Evolutionary conservation across 2,797 vertebrate species (phyloP).

Genomic region (Salmo trutta): DNA sequence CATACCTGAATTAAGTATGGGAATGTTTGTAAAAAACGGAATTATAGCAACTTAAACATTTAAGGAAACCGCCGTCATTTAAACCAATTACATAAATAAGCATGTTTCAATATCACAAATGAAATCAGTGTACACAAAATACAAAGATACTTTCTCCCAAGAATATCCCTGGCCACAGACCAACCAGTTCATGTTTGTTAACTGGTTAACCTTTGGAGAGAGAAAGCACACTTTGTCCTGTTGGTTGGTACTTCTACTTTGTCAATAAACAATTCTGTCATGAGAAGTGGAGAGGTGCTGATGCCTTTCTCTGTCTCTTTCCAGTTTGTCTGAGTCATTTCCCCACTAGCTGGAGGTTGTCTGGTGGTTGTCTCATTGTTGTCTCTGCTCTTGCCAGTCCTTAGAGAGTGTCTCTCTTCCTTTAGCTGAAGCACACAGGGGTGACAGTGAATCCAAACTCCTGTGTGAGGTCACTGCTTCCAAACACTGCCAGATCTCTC

Average conservation of each 20-base stretch:
- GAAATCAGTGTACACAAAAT: conserved; percentile 54
- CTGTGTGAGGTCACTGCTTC: conserved; percentile 66
- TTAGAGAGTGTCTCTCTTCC: conserved; percentile 18
- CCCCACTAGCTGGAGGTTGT: not conserved
- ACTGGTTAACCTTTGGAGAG: conserved; percentile 2
- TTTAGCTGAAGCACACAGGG: conserved; percentile 82
- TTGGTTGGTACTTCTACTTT: conserved; percentile 20
- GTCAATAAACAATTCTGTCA: not conserved
- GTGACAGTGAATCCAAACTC: conserved; percentile 82
- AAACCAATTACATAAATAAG: conserved; percentile 56
- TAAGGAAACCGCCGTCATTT: not conserved
- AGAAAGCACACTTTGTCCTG: not conserved
- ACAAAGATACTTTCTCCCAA: conserved; percentile 31
- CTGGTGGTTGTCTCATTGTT: not conserved
- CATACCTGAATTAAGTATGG: conserved; percentile 37
- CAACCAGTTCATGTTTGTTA: conserved; percentile 3
- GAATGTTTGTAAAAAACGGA: conserved; percentile 28
- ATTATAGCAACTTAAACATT: not conserved
- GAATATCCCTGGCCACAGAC: conserved; percentile 24
- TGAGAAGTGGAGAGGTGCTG: not conserved
- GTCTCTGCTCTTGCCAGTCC: conserved; percentile 12
- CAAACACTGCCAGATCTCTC: conserved; percentile 80
- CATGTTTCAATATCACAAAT: conserved; percentile 36
- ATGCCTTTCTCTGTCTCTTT: conserved; percentile 10
- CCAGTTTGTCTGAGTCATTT: not conserved